A percentile compares a stretch with the other conserved stretches of the same genome.
Conservation (phyloP, 1,140 invertebrate genomes). For the Pseudomyrmex flavicornis region DNA sequence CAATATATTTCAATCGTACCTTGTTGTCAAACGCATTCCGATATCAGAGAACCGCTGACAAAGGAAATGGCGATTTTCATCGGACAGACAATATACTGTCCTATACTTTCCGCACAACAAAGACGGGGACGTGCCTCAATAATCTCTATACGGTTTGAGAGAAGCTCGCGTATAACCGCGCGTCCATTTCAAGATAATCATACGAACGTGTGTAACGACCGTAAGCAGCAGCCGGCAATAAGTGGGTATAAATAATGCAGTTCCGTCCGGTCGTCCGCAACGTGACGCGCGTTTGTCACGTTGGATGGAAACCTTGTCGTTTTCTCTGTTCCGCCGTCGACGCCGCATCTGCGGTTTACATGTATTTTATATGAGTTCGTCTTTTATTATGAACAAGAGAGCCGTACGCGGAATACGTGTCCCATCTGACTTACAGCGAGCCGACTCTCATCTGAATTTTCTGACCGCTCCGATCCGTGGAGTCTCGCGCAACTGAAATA, state of each 20-base stretch:
- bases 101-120: constrained; percentile 22
- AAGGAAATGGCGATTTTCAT: constrained; percentile 51
- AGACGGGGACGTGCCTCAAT: constrained; percentile 29
- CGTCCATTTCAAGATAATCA: constrained; percentile 55
- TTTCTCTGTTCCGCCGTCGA: constrained; percentile 8
- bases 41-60: constrained; percentile 34
- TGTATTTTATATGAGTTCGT: constrained; percentile 39
- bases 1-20: constrained; percentile 30
- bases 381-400: constrained; percentile 25
- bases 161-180: not conserved
- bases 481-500: not conserved
- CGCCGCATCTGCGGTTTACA: constrained; percentile 41
- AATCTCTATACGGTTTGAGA: constrained; percentile 46
- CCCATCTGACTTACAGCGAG: not conserved
- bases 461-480: not conserved
- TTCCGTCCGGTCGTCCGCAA: constrained; percentile 43
- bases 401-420: not conserved
- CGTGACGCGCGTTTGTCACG: constrained; percentile 51
- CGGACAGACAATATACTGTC: constrained; percentile 17
- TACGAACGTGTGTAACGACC: constrained; percentile 46
- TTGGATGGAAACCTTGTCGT: not conserved
- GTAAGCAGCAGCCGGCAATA: constrained; percentile 39
- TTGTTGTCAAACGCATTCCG: constrained; percentile 26
- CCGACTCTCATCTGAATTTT: not conserved
- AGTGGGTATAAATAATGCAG: constrained; percentile 59